phyloP scores from a whole-genome alignment of 2,888 invertebrate genomes.

The Apeira syringaria region DNA sequence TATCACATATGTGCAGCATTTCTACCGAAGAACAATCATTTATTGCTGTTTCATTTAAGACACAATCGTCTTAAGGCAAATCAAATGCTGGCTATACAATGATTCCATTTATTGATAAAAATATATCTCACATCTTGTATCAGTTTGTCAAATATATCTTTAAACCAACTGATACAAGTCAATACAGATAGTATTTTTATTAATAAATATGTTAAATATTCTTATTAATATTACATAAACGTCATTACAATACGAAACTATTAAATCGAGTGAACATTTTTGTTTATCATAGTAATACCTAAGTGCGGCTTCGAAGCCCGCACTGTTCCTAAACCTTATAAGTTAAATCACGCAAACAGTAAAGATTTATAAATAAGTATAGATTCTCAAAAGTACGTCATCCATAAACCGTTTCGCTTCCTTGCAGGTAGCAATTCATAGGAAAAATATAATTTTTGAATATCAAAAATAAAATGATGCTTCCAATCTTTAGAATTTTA shows the following conservation, averaged over 20 bases:
- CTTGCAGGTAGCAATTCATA: constrained; percentile 69
- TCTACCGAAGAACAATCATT: constrained; percentile 68
- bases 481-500: constrained; percentile 54
- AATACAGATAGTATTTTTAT: constrained; percentile 22
- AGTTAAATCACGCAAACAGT: constrained; percentile 62
- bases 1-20: constrained; percentile 77
- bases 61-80: constrained; percentile 73
- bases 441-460: constrained; percentile 76
- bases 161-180: neutral
- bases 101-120: constrained; percentile 25
- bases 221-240: constrained; percentile 21
- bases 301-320: constrained; percentile 38
- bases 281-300: constrained; percentile 42
- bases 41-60: constrained; percentile 78
- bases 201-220: constrained; percentile 15
- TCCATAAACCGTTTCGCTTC: constrained; percentile 59
- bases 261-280: constrained; percentile 44
- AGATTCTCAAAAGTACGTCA: constrained; percentile 70
- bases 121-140: constrained; percentile 13
- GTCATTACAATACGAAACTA: constrained; percentile 37
- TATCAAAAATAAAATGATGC: constrained; percentile 79
- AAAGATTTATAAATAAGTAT: constrained; percentile 62
- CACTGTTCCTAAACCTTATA: constrained; percentile 49
- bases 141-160: constrained; percentile 1
- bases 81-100: constrained; percentile 60